phyloP scores from a whole-genome alignment of 2,113 vertebrate genomes.

The Indri indri region DNA sequence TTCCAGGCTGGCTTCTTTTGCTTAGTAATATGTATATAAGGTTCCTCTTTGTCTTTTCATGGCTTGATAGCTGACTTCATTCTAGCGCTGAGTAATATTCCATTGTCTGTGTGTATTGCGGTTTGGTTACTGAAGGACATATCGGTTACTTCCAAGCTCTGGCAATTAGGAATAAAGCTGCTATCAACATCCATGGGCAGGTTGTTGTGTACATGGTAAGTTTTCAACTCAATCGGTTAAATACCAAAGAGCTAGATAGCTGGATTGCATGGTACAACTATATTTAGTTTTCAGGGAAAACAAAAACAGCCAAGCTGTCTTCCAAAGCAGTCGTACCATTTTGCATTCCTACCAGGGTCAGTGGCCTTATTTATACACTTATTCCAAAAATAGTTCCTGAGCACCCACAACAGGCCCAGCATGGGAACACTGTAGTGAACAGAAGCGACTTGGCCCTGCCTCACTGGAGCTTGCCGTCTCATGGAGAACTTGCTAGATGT shows the following conservation, averaged over 20 bases:
- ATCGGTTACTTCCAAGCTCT: background rate
- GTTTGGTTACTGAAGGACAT: background rate
- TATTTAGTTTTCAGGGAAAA: background rate
- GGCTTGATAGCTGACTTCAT: background rate
- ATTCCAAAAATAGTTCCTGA: background rate
- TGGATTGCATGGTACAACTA: background rate
- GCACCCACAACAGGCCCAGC: background rate
- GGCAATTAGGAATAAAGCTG: background rate
- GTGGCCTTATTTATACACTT: background rate
- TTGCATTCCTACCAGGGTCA: background rate
- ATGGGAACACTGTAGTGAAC: background rate
- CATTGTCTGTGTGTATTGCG: background rate
- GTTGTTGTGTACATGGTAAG: background rate
- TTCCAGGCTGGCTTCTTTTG: background rate
- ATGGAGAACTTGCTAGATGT: accelerated
- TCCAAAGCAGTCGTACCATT: background rate
- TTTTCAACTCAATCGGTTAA: background rate
- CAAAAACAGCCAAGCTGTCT: background rate
- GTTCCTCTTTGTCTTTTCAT: too few relatives aligned
- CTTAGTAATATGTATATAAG: background rate
- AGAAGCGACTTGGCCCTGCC: background rate
- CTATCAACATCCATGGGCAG: background rate
- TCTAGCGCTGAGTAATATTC: background rate
- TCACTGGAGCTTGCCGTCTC: background rate
- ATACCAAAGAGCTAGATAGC: background rate